Conservation (phyloP, 2,888 invertebrate genomes). For the Caenorhabditis japonica region DNA sequence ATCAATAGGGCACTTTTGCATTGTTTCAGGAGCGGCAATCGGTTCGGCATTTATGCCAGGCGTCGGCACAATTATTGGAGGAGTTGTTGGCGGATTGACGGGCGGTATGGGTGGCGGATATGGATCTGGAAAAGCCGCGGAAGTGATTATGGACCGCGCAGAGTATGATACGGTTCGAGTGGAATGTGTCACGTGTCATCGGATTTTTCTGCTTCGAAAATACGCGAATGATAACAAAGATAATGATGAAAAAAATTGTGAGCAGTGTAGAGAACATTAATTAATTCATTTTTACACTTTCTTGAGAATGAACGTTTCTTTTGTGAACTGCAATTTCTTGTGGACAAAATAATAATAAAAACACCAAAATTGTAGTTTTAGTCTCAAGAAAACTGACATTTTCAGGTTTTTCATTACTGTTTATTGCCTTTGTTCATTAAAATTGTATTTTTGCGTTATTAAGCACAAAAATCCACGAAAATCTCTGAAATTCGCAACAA, state of each 20-base stretch:
- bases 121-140: conserved; percentile 33
- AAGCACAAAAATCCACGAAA: no score
- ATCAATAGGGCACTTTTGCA: neutral
- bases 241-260: neutral
- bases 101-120: conserved; percentile 24
- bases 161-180: conserved; percentile 19
- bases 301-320: no score
- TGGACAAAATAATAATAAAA: no score
- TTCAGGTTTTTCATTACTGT: no score
- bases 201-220: conserved; percentile 14
- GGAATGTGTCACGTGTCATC: conserved; percentile 14
- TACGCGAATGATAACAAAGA: conserved; percentile 1
- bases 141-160: conserved; percentile 26
- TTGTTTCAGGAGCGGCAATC: conserved; percentile 23
- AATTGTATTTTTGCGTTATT: no score
- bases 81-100: conserved; percentile 28
- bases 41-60: conserved; percentile 39
- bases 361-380: no score
- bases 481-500: no score
- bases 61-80: conserved; percentile 37
- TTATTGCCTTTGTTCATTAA: no score
- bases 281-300: neutral
- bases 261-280: neutral
- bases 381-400: no score
- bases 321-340: no score